These are phyloP conservation scores for Peromyscus polionotus DNA, from an alignment of 2,113 vertebrate species.

Conservation along the genomic window DNA sequence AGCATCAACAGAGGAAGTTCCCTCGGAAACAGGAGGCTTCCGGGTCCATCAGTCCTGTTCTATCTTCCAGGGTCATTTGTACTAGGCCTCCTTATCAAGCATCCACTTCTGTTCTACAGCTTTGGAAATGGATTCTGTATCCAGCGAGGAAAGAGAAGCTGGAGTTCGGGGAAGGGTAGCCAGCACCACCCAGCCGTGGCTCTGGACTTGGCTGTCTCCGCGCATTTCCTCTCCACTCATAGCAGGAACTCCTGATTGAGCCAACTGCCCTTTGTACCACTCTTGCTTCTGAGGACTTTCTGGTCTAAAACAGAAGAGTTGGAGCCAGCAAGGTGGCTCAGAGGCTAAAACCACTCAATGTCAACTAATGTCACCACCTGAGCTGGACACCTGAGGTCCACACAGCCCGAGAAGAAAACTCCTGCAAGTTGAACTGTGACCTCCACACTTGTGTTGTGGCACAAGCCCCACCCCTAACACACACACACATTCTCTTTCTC, in stretches of 20 bases:
- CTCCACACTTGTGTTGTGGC: not conserved
- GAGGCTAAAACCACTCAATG: not conserved
- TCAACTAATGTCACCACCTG: not conserved
- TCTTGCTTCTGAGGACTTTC: not conserved
- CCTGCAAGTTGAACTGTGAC: not conserved
- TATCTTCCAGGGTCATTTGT: fast-evolving
- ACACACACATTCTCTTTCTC: not conserved
- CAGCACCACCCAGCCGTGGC: too few relatives aligned
- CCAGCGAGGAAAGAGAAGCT: fast-evolving
- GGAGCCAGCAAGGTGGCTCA: not conserved
- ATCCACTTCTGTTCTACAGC: fast-evolving
- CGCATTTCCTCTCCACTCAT: fast-evolving
- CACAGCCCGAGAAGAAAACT: not conserved
- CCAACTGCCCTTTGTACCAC: not conserved
- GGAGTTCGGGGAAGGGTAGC: fast-evolving
- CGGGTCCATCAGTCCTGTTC: fast-evolving
- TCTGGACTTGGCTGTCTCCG: not conserved
- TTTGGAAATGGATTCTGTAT: fast-evolving
- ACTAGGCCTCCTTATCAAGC: not conserved
- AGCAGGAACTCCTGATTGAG: fast-evolving
- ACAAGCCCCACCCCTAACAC: too few relatives aligned
- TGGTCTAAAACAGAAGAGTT: not conserved
- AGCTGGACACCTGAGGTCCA: not conserved
- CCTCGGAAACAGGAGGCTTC: not conserved
- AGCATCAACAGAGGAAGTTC: fast-evolving